Conservation (phyloP, 2,888 invertebrate genomes). For the Ametastegia equiseti region DNA sequence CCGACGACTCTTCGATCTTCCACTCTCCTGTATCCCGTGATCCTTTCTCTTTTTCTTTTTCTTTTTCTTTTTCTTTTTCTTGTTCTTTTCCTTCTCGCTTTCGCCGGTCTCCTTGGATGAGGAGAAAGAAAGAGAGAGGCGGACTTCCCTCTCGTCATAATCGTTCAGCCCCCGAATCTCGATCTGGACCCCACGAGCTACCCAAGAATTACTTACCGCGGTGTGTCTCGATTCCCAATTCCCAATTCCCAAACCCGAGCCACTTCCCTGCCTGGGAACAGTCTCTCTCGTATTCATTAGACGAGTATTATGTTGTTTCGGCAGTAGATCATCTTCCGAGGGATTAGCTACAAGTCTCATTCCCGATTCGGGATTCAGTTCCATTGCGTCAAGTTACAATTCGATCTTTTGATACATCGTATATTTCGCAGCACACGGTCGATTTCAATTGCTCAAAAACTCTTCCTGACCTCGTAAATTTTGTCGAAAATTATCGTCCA, state of each 20-base stretch:
- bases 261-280: slow-evolving; percentile 24
- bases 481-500: too few species aligned
- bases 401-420: background rate
- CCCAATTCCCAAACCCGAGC: slow-evolving; percentile 30
- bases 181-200: slow-evolving; percentile 21
- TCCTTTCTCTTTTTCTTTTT: background rate
- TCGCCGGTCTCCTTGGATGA: background rate
- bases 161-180: slow-evolving; percentile 32
- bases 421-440: too few species aligned
- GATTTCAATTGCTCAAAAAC: too few species aligned
- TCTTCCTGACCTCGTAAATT: too few species aligned
- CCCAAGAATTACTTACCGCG: slow-evolving; percentile 42
- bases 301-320: slow-evolving; percentile 42
- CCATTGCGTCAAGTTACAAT: background rate
- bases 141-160: slow-evolving; percentile 40
- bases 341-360: slow-evolving; percentile 3
- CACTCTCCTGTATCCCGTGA: background rate
- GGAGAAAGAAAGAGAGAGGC: background rate
- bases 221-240: slow-evolving; percentile 44
- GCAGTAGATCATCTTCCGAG: slow-evolving; percentile 41
- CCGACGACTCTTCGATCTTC: slow-evolving; percentile 43
- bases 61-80: background rate
- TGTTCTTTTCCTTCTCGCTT: too few species aligned
- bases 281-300: slow-evolving; percentile 43
- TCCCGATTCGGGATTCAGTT: background rate